Base-by-base conservation (phyloP, 35 echinoderm and acorn worm species). In the Apostichopus japonicus region DNA sequence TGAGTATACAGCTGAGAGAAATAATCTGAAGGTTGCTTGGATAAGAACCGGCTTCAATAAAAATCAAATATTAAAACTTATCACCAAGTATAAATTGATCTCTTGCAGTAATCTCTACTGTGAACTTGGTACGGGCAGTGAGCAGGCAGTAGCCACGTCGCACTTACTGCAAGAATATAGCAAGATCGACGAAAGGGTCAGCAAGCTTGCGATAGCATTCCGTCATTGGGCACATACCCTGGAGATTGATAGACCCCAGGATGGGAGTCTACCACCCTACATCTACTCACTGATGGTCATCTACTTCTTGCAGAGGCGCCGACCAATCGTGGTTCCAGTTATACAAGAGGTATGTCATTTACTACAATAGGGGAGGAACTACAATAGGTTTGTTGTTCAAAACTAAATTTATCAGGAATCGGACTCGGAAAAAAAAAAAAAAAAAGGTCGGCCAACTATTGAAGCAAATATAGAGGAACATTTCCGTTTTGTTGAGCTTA, bases 251-350 rank as follows among this genome's bases (percentile, higher is more conserved):
- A 83, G 91, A 82, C 97, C 96, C 52, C 62, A 91, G 87, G 94
- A 96, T 86, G 97, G 97, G 22, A 94, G 95, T 82, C 77, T 99
- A 61, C 97, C 95, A 15, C 65, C 97, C 6, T 94, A 99, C 82
- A 33, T 93, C 0, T 99, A 96, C 90, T 89, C 87, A 16, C 55
- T 99, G 16, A 94, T 99, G 93, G 94, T 94, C 16, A 95, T 99
- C 75, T 96, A 93, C 72, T 99, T 95, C 72, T 72, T 99, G 24
- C 97, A 99, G 82, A 94, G 94, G 77, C 93, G 93, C 78, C 54
- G 78, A 8, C 96, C 96, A 53, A 88, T 91, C 27, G 88, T 97
- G 52, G 51, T 97, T 10, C 96, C 96, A 17, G 86, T 97, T 17
- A 33, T 97, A 6, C 96, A 97, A 80, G 91, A 95, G 93, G 96